Evolutionary conservation across 2,113 vertebrate species (phyloP).

Genomic region (Falcunculus frontatus): DNA sequence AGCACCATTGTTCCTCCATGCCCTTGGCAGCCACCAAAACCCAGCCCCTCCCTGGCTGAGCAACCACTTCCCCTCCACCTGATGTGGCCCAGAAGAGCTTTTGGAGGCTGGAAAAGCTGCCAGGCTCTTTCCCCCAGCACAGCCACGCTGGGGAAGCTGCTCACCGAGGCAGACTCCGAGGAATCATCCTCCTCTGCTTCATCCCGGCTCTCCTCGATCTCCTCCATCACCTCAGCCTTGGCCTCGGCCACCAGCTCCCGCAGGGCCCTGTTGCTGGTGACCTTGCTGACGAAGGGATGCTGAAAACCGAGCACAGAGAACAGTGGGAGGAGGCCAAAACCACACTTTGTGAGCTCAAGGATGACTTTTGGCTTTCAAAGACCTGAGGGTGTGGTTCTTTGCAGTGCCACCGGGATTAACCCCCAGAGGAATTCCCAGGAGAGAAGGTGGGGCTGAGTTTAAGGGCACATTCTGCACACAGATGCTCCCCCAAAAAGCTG

Average conservation of each 20-base stretch:
- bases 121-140: not conserved
- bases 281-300: slow-evolving; percentile 87
- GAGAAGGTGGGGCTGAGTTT: not conserved
- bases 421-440: not conserved
- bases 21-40: not conserved
- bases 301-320: slow-evolving; percentile 11
- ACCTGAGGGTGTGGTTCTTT: not conserved
- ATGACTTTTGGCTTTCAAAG: not conserved
- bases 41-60: not conserved
- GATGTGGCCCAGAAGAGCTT: not conserved
- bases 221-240: slow-evolving; percentile 91
- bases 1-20: not conserved
- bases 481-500: not conserved
- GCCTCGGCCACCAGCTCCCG: slow-evolving; percentile 94
- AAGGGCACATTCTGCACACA: not conserved
- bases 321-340: not conserved
- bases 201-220: slow-evolving; percentile 74
- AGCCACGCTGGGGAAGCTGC: not conserved
- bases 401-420: not conserved
- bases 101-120: not conserved
- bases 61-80: not conserved
- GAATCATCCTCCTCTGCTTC: slow-evolving; percentile 75
- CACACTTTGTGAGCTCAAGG: fast-evolving
- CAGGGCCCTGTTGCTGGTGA: slow-evolving; percentile 84
- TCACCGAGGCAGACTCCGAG: slow-evolving; percentile 57